These are phyloP conservation scores for Cantharis flavilabris DNA, from an alignment of 2,888 invertebrate species.

Conservation along the genomic window DNA sequence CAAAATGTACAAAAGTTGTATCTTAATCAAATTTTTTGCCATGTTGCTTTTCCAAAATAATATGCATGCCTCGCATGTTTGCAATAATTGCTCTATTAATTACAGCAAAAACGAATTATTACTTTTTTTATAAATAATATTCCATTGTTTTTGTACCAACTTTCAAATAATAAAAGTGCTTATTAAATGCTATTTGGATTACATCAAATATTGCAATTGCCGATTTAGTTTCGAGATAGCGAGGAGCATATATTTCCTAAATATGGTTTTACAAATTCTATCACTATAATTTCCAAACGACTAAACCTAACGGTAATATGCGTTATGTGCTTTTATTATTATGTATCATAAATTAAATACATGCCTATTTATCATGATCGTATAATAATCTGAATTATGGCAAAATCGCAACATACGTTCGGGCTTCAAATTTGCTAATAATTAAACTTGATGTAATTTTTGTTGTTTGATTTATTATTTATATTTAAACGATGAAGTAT, in stretches of 20 bases:
- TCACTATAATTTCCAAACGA: not conserved
- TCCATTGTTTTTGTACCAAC: not conserved
- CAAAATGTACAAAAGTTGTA: not conserved
- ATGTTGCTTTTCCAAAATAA: not conserved
- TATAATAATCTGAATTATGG: not conserved
- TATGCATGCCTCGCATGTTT: not conserved
- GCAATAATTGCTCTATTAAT: not conserved
- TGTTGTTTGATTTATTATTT: not conserved
- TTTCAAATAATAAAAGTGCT: not conserved
- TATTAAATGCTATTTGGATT: not conserved
- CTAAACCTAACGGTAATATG: not conserved
- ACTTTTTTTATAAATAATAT: not conserved
- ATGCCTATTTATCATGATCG: not conserved
- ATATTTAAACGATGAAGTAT: not conserved
- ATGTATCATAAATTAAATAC: not conserved
- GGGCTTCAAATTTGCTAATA: not conserved
- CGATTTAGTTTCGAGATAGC: constrained; percentile 9
- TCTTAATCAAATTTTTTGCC: not conserved
- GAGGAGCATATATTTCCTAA: not conserved
- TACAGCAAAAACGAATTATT: not conserved
- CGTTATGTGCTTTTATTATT: not conserved
- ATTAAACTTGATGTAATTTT: not conserved
- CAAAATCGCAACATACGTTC: not conserved
- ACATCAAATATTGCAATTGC: constrained; percentile 2
- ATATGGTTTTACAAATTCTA: not conserved